Evolutionary conservation across 2,888 invertebrate species (phyloP).

Genomic region (Erannis defoliaria): DNA sequence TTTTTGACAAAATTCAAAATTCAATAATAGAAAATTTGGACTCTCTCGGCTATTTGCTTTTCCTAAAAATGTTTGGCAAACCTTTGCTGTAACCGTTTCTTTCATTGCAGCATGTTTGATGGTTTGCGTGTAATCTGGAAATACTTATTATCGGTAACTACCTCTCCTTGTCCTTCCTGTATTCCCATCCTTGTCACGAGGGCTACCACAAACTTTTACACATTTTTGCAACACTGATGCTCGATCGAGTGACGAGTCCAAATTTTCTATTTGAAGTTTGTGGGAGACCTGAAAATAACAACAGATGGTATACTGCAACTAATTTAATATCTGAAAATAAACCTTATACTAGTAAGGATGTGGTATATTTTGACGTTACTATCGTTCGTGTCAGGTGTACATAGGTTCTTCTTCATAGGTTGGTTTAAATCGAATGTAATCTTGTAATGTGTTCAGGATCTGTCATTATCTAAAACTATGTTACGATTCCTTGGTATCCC

Average conservation of each 20-base stretch:
- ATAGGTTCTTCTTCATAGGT: too few relatives aligned
- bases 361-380: too few relatives aligned
- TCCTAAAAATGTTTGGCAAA: conserved; percentile 24
- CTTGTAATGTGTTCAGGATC: too few relatives aligned
- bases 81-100: conserved; percentile 59
- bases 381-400: too few relatives aligned
- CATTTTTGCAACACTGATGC: conserved; percentile 48
- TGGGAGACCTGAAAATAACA: conserved; percentile 63
- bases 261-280: conserved; percentile 72
- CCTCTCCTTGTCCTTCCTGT: conserved; percentile 58
- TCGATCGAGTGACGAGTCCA: conserved; percentile 75
- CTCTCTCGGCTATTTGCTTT: conserved; percentile 73
- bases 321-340: not conserved
- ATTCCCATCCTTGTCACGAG: conserved; percentile 49
- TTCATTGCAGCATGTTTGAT: conserved; percentile 85
- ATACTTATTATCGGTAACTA: conserved; percentile 79
- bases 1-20: conserved; percentile 66
- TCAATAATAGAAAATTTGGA: conserved; percentile 68
- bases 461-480: not conserved
- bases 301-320: not conserved
- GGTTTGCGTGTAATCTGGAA: conserved; percentile 86
- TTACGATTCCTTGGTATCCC: not conserved
- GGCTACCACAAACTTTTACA: conserved; percentile 77
- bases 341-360: too few relatives aligned
- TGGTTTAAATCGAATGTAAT: too few relatives aligned